Conservation (phyloP, 2,888 invertebrate species). For the Aspidapion aeneum region DNA sequence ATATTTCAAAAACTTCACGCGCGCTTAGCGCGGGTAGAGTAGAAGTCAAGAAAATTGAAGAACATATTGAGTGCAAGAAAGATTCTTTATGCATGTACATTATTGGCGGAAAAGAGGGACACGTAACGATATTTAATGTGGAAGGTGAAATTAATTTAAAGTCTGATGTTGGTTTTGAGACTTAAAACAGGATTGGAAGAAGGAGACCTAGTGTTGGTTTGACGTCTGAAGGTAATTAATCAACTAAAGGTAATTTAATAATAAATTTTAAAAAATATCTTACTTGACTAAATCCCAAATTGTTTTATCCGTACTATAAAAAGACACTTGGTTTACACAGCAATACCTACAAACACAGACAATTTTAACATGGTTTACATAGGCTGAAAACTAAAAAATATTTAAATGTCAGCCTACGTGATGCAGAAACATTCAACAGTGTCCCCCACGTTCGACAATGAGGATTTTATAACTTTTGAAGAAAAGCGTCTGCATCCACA, state of each 20-base stretch:
- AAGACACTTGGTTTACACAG: too few relatives aligned
- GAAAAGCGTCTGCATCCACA: too few relatives aligned
- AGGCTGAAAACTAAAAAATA: too few relatives aligned
- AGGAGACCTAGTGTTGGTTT: slow-evolving; percentile 26
- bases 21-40: slow-evolving; percentile 56
- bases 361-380: too few relatives aligned
- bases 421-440: slow-evolving; percentile 53
- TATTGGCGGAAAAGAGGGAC: slow-evolving; percentile 77
- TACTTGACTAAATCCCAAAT: too few relatives aligned
- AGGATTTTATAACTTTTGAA: too few relatives aligned
- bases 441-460: slow-evolving; percentile 37
- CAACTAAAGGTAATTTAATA: too few relatives aligned
- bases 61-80: slow-evolving; percentile 24
- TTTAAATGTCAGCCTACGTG: slow-evolving; percentile 56
- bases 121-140: slow-evolving; percentile 73
- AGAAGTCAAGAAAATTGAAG: slow-evolving; percentile 31
- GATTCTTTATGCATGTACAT: slow-evolving; percentile 63
- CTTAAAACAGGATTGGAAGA: slow-evolving; percentile 1
- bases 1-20: slow-evolving; percentile 41
- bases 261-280: too few relatives aligned
- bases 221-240: too few relatives aligned
- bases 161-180: not conserved
- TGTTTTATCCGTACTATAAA: too few relatives aligned
- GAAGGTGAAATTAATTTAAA: slow-evolving; percentile 62
- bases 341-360: too few relatives aligned